phyloP scores from a whole-genome alignment of 2,113 vertebrate genomes.

The Myrmecobius fasciatus region DNA sequence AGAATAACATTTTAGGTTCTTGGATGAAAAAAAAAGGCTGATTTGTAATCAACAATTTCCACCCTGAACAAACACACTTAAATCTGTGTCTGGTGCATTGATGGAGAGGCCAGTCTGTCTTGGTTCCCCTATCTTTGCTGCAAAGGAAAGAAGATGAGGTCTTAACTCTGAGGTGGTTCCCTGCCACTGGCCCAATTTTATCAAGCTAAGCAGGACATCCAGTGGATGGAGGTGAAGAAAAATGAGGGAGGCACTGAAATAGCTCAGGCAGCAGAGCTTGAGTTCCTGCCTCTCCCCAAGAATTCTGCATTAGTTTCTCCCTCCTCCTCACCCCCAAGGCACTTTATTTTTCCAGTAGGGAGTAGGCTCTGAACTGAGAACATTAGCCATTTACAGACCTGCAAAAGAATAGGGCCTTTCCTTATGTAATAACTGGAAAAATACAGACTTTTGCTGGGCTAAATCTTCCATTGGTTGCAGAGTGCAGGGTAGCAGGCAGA shows the following conservation, averaged over 20 bases:
- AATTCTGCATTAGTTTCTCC: background rate
- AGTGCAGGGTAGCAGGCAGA: background rate
- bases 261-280: background rate
- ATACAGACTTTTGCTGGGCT: background rate
- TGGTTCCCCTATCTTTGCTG: background rate
- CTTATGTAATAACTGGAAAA: background rate
- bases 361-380: background rate
- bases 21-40: background rate
- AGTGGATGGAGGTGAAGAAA: background rate
- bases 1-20: background rate
- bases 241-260: background rate
- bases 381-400: background rate
- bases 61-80: background rate
- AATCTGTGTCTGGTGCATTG: background rate
- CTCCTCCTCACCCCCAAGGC: background rate
- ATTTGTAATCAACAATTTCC: background rate
- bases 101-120: background rate
- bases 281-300: background rate
- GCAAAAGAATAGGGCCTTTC: accelerated
- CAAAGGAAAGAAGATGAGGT: background rate
- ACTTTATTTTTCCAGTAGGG: background rate
- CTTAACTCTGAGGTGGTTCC: too few species aligned
- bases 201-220: background rate
- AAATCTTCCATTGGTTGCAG: background rate
- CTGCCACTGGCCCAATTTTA: background rate